These are phyloP conservation scores for Malacoctenus gilli DNA, from an alignment of 2,797 vertebrate genomes.

Conservation along the genomic window DNA sequence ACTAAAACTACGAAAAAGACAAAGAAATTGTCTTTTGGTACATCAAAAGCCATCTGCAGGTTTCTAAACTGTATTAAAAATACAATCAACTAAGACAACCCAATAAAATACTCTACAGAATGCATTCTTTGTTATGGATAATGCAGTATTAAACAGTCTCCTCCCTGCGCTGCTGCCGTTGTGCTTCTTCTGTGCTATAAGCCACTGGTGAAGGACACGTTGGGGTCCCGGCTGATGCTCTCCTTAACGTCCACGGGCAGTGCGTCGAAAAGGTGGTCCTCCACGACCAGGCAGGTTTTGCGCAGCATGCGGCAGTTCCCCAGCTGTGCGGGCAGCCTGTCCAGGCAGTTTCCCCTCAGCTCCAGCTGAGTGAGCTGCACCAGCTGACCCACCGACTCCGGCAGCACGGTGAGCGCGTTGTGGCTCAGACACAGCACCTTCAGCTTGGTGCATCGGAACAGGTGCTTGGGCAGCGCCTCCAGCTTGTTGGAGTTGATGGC, in stretches of 20 bases:
- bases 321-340: slow-evolving; percentile 89
- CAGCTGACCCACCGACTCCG: slow-evolving; percentile 88
- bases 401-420: slow-evolving; percentile 89
- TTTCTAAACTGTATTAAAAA: slow-evolving; percentile 24
- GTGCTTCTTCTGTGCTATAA: slow-evolving; percentile 75
- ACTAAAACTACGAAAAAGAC: slow-evolving; percentile 42
- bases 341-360: slow-evolving; percentile 94
- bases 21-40: slow-evolving; percentile 7
- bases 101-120: slow-evolving; percentile 53
- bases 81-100: slow-evolving; percentile 32
- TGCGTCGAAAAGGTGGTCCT: slow-evolving; percentile 95
- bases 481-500: slow-evolving; percentile 94
- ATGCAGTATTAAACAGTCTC: slow-evolving; percentile 30
- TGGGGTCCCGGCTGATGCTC: slow-evolving; percentile 87
- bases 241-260: slow-evolving; percentile 94
- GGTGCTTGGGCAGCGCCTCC: slow-evolving; percentile 88
- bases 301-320: slow-evolving; percentile 90
- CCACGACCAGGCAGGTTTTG: slow-evolving; percentile 88
- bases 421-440: slow-evolving; percentile 92
- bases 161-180: slow-evolving; percentile 22
- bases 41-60: slow-evolving; percentile 21
- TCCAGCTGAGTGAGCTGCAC: slow-evolving; percentile 92
- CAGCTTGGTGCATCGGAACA: slow-evolving; percentile 93
- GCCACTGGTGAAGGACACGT: slow-evolving; percentile 84
- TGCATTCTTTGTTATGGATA: slow-evolving; percentile 31